Conservation (phyloP, 2,113 vertebrate genomes). For the Corythoichthys haematopterus region DNA sequence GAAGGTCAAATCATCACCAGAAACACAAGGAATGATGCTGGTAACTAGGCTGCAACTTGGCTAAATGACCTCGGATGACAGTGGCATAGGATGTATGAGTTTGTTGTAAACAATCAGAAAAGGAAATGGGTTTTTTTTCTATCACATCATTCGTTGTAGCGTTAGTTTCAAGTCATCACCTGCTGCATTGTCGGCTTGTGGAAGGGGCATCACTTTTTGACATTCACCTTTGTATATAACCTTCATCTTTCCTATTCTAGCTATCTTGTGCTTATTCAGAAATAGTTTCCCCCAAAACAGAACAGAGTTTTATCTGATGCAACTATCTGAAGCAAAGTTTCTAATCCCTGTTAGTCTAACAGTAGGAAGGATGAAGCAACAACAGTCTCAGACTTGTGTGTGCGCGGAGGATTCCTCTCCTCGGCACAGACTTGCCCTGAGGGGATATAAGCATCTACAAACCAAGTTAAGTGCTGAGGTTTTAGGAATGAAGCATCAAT, state of each 20-base stretch:
- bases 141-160: not conserved
- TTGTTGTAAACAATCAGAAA: not conserved
- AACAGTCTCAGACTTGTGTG: constrained; percentile 12
- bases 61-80: not conserved
- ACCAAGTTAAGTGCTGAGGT: constrained; percentile 1
- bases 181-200: not conserved
- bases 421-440: constrained; percentile 8
- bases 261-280: constrained; percentile 11
- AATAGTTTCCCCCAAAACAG: constrained; percentile 12
- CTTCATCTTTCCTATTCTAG: constrained; percentile 7
- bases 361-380: constrained; percentile 48
- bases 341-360: constrained; percentile 20
- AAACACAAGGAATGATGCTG: not conserved
- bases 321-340: constrained; percentile 31
- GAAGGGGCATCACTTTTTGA: constrained; percentile 5
- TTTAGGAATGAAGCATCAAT: constrained; percentile 6
- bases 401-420: constrained; percentile 20
- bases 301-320: constrained; percentile 41
- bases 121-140: not conserved
- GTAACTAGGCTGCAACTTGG: constrained; percentile 5
- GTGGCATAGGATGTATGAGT: not conserved
- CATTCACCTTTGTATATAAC: not conserved
- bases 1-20: constrained; percentile 26
- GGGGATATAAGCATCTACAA: not conserved
- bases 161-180: not conserved